phyloP scores from a whole-genome alignment of 2,797 vertebrate species.

The Manis crassicaudata region DNA sequence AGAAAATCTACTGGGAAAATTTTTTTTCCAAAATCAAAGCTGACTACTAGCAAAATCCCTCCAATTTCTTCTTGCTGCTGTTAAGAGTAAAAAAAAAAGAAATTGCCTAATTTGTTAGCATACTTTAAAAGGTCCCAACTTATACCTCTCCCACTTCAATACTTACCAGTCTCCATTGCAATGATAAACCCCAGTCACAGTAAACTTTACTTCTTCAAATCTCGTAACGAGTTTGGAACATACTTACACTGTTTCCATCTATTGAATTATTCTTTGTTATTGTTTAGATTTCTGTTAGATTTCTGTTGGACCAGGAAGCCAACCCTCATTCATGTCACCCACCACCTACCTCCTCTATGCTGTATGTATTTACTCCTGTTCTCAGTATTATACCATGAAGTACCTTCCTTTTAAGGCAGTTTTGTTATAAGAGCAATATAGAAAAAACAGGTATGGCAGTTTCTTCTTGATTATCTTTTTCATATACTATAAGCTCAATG shows the following conservation, averaged over 20 bases:
- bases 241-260: not conserved
- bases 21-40: not conserved
- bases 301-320: not conserved
- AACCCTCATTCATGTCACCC: not conserved
- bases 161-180: not conserved
- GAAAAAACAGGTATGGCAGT: not conserved
- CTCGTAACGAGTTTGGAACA: not conserved
- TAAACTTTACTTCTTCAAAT: not conserved
- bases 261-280: not conserved
- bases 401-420: not conserved
- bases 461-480: not conserved
- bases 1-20: not conserved
- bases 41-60: not conserved
- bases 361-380: not conserved
- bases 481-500: not conserved
- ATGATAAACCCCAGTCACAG: not conserved
- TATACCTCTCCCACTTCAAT: not conserved
- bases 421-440: not conserved
- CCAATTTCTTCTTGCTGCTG: not conserved
- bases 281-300: not conserved
- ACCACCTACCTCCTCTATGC: not conserved
- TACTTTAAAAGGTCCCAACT: not conserved
- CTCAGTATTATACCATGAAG: accelerated
- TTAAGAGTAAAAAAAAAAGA: not conserved
- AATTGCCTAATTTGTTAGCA: not conserved